Conservation (phyloP, 2,113 vertebrate genomes). For the Propithecus coquereli region DNA sequence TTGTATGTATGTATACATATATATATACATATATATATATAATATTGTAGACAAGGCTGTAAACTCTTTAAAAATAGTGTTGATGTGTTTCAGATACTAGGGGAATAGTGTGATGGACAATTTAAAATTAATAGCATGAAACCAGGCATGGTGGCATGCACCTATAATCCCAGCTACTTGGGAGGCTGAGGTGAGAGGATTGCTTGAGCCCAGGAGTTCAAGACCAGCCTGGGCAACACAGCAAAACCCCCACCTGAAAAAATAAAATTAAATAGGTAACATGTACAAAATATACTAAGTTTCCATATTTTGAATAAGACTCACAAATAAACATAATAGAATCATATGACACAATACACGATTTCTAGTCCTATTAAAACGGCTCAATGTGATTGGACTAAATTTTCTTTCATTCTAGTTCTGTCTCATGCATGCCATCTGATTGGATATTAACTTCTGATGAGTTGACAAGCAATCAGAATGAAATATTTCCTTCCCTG, state of each 20-base stretch:
- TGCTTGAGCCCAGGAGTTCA: no score
- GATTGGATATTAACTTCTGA: constrained; percentile 36
- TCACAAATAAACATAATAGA: constrained; percentile 35
- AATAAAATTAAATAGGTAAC: constrained; percentile 20
- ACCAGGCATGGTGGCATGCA: no score
- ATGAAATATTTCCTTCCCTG: constrained; percentile 40
- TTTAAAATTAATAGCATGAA: constrained; percentile 38
- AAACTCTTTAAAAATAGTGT: constrained; percentile 39
- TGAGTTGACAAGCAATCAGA: constrained; percentile 9
- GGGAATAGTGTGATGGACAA: neutral
- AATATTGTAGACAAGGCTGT: neutral
- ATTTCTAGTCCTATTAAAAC: constrained; percentile 38
- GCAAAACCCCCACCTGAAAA: neutral
- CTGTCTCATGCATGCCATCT: neutral
- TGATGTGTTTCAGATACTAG: neutral
- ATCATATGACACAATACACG: neutral
- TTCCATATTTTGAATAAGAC: neutral
- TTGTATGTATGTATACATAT: neutral
- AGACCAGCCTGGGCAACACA: no score
- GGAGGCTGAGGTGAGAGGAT: no score
- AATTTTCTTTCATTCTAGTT: constrained; percentile 16
- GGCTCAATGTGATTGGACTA: neutral
- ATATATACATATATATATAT: neutral
- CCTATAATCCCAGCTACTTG: no score
- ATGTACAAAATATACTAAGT: constrained; percentile 1